These are phyloP conservation scores for Syrrhaptes paradoxus DNA, from an alignment of 2,113 vertebrate species.

Conservation along the genomic window DNA sequence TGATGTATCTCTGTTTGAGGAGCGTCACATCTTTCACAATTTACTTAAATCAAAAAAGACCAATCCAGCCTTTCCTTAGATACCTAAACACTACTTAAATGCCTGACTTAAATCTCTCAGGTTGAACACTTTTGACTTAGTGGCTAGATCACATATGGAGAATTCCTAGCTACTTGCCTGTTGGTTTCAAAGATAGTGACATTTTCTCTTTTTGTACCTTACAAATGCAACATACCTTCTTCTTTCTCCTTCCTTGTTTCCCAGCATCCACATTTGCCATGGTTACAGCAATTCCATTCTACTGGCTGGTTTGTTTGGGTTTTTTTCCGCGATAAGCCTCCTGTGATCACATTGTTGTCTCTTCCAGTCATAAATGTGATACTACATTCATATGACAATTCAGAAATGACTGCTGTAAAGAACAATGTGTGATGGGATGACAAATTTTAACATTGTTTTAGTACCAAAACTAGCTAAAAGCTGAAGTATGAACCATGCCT, in stretches of 20 bases:
- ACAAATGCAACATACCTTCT: neutral
- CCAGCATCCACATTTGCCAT: neutral
- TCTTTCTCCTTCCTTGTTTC: neutral
- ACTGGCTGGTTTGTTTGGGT: neutral
- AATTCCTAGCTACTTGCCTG: neutral
- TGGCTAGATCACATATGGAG: neutral
- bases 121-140: neutral
- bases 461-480: neutral
- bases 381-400: neutral
- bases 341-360: neutral
- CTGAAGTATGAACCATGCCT: neutral
- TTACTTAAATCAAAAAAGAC: neutral
- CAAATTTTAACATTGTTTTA: neutral
- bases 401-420: neutral
- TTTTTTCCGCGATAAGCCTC: neutral
- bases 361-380: neutral
- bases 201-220: neutral
- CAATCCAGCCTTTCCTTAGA: neutral
- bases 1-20: neutral
- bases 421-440: neutral
- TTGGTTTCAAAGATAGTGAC: neutral
- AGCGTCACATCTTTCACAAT: neutral
- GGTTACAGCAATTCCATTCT: neutral
- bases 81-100: neutral
- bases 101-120: neutral